Evolutionary conservation across 2,797 vertebrate species (phyloP), one percentile per base, ranked within the genome.

Genomic region (Borostomias antarcticus): DNA sequence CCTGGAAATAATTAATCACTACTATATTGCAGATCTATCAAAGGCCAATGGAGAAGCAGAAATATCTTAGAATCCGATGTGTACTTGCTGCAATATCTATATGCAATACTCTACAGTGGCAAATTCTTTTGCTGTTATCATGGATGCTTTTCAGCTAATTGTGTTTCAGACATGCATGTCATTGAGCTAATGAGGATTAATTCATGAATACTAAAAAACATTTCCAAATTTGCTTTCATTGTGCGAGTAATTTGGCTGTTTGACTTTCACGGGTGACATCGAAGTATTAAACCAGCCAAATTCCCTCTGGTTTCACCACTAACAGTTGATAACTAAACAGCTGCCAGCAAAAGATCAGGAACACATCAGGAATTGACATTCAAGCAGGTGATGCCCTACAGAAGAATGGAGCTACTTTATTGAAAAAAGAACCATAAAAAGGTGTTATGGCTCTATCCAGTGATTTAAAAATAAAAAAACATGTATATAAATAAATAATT

Each of bases 281-380:
- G 62, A 21, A 53, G 8, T 73, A 75, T 71, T 53, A 63, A 68
- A 58, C 58, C 73, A 78, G 70, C 66, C 62, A 75, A n/a, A n/a
- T n/a, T n/a, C n/a, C n/a, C n/a, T n/a, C n/a, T n/a, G n/a, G n/a
- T n/a, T n/a, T n/a, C n/a, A n/a, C n/a, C n/a, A n/a, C n/a, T 11
- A 51, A 58, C 40, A 30, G 32, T 25, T 30, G 10, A 21, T 17
- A 43, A 17, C 17, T 10, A n/a, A 72, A 64, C 78, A 80, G 73
- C 81, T 79, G 84, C 74, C 76, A 74, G 80, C 76, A 80, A 84
- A 84, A 81, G 52, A 77, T 75, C 79, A 74, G 70, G 77, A 86
- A 82, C n/a, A n/a, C n/a, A n/a, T n/a, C n/a, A n/a, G n/a, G n/a
- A n/a, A n/a, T n/a, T n/a, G n/a, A n/a, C n/a, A n/a, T n/a, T n/a